phyloP scores from a whole-genome alignment of 1,140 invertebrate species.

The Agrypnia vestita region DNA sequence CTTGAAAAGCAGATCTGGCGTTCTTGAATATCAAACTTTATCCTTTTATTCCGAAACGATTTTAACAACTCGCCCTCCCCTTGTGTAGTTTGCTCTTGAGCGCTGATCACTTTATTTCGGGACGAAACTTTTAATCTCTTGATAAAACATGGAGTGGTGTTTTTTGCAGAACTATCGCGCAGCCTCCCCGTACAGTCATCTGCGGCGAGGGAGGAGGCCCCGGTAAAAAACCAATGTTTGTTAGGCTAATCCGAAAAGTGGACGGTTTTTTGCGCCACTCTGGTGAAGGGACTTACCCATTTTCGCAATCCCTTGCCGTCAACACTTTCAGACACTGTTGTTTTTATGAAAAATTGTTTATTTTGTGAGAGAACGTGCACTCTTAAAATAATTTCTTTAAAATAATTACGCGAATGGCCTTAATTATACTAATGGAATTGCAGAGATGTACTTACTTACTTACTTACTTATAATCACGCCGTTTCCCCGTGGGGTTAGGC shows the following conservation, averaged over 20 bases:
- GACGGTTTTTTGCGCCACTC: constrained; percentile 11
- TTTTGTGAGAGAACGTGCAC: too few species aligned
- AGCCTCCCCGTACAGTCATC: neutral
- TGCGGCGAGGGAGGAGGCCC: neutral
- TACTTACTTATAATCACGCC: too few species aligned
- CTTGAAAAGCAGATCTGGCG: too few species aligned
- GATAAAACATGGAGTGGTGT: constrained; percentile 19
- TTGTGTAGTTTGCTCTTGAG: neutral
- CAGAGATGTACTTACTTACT: too few species aligned
- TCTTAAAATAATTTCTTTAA: too few species aligned
- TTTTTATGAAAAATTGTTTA: neutral
- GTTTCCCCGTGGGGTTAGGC: too few species aligned
- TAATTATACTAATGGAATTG: too few species aligned
- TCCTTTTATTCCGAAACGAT: neutral
- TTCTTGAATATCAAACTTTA: too few species aligned
- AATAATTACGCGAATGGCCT: too few species aligned
- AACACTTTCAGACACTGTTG: constrained; percentile 25
- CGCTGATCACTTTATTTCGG: neutral
- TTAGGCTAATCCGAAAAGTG: constrained; percentile 40
- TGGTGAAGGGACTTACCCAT: constrained; percentile 9
- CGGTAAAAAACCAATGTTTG: constrained; percentile 24
- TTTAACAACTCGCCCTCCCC: neutral
- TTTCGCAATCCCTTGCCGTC: constrained; percentile 18
- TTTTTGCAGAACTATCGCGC: constrained; percentile 36
- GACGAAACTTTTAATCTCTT: constrained; percentile 35